Percentiles rank a stretch among this genome's conserved stretches.
These are phyloP conservation scores for Climacteris rufus DNA, from an alignment of 2,113 vertebrate species.

Conservation along the genomic window DNA sequence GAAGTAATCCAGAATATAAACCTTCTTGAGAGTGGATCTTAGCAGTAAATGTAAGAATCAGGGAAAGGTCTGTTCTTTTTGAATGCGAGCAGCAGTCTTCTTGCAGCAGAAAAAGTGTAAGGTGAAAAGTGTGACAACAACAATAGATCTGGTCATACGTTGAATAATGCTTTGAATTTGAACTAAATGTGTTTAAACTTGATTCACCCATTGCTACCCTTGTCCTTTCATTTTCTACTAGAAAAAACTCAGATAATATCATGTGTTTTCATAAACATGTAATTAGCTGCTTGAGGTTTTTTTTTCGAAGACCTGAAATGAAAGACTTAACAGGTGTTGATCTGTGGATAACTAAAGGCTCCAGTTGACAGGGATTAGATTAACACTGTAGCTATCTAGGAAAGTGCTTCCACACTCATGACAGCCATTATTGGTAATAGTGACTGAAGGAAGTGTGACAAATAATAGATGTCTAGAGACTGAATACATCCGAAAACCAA, in stretches of 20 bases:
- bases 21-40: background rate
- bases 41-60: background rate
- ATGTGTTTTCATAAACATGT: background rate
- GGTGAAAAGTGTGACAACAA: background rate
- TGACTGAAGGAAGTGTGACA: background rate
- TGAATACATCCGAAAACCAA: background rate
- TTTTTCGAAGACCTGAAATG: background rate
- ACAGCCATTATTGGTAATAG: background rate
- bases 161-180: background rate
- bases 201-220: background rate
- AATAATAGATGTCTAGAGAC: background rate
- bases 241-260: background rate
- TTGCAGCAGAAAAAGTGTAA: background rate
- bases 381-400: background rate
- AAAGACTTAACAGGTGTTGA: background rate
- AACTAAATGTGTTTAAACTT: background rate
- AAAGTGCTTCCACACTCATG: background rate
- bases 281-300: rapidly evolving
- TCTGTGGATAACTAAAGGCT: background rate
- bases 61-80: background rate
- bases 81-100: background rate
- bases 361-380: background rate
- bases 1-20: background rate
- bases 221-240: background rate
- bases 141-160: background rate